These are phyloP conservation scores for Nothoprocta pentlandii DNA, from an alignment of 2,113 vertebrate species.

Conservation along the genomic window DNA sequence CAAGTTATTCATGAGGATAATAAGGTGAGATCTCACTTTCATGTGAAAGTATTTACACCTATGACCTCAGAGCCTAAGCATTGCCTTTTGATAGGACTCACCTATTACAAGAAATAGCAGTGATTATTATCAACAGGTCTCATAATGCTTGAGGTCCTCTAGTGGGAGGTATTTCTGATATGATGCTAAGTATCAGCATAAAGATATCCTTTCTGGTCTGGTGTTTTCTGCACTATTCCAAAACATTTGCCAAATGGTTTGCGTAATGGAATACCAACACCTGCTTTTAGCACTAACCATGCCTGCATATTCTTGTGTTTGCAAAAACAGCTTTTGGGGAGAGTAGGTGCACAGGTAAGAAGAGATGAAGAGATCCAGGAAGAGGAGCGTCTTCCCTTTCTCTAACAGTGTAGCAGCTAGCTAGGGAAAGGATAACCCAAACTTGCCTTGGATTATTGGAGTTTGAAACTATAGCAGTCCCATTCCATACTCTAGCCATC, in stretches of 20 bases:
- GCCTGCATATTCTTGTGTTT: background rate
- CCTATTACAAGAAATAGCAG: background rate
- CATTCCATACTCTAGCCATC: background rate
- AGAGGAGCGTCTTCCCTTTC: fast-evolving
- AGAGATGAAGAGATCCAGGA: background rate
- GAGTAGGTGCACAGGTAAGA: background rate
- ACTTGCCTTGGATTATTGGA: background rate
- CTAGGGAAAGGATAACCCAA: background rate
- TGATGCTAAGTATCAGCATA: background rate
- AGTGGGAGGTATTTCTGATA: background rate
- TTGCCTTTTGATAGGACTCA: no score
- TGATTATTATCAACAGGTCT: background rate
- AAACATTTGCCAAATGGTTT: background rate
- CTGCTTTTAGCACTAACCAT: background rate
- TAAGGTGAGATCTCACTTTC: slow-evolving; percentile 72
- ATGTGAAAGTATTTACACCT: background rate
- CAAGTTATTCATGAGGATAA: slow-evolving; percentile 77
- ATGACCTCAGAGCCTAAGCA: background rate
- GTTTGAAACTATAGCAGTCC: background rate
- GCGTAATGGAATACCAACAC: background rate
- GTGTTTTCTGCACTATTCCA: background rate
- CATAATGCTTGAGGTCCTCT: slow-evolving; percentile 14
- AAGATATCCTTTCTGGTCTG: background rate
- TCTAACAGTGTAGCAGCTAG: background rate
- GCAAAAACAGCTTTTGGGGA: background rate